A percentile compares a stretch with the other conserved stretches of the same genome.
These are phyloP conservation scores for Melikaiella ostensackeni DNA, from an alignment of 2,888 invertebrate genomes.

Conservation along the genomic window DNA sequence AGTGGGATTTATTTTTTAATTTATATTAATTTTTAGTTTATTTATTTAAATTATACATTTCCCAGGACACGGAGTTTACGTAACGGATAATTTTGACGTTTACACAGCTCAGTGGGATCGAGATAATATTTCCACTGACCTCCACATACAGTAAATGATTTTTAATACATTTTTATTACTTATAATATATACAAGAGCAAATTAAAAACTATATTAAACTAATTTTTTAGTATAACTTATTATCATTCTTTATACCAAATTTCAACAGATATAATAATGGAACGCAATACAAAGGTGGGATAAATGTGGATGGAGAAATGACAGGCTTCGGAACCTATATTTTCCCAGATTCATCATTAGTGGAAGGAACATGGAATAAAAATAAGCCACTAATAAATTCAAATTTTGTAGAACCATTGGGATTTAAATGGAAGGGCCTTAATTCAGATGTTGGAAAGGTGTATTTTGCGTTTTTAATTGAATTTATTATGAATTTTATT, in stretches of 20 bases:
- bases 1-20: too few species aligned
- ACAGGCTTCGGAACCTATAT: background rate
- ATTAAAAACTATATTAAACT: background rate
- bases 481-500: background rate
- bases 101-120: background rate
- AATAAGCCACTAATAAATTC: background rate
- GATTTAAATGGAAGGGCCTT: background rate
- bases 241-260: too few species aligned
- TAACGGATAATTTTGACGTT: conserved; percentile 2
- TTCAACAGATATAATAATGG: background rate
- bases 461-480: background rate
- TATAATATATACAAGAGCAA: background rate
- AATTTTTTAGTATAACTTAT: too few species aligned
- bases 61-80: background rate
- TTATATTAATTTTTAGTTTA: background rate
- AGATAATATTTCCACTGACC: background rate
- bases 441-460: background rate
- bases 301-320: background rate
- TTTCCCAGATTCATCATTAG: background rate
- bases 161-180: background rate
- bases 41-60: background rate
- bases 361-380: background rate
- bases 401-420: conserved; percentile 4
- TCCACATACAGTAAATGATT: background rate
- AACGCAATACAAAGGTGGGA: background rate